These are phyloP conservation scores for Lota lota DNA, from an alignment of 2,113 vertebrate species.

Conservation along the genomic window DNA sequence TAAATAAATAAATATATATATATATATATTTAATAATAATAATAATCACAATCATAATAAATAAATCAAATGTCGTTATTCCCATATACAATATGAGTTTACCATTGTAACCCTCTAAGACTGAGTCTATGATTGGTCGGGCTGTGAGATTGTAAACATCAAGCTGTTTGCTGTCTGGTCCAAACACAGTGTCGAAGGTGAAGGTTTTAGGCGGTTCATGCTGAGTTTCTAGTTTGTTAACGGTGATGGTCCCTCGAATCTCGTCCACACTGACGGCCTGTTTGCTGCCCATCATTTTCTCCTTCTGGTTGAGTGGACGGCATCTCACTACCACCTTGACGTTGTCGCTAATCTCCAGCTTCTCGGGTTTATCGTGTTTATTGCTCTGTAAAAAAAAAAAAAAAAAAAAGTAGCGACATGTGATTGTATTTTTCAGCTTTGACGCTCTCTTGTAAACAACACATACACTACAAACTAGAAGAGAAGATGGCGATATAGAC, in stretches of 20 bases:
- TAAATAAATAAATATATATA: background rate
- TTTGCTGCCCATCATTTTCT: slow-evolving; percentile 83
- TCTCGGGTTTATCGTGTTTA: slow-evolving; percentile 85
- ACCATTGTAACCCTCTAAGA: slow-evolving; percentile 98
- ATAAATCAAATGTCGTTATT: too few species aligned
- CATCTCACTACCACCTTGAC: slow-evolving; percentile 97
- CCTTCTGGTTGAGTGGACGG: slow-evolving; percentile 91
- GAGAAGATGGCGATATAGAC: too few species aligned
- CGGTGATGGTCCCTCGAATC: slow-evolving; percentile 92
- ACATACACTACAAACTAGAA: too few species aligned
- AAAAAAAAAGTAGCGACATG: background rate
- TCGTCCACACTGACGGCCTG: slow-evolving; percentile 90
- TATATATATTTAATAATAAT: background rate
- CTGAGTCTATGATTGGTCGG: slow-evolving; percentile 94
- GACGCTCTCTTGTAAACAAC: too few species aligned
- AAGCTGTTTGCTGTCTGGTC: slow-evolving; percentile 94
- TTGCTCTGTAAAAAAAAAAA: slow-evolving; percentile 71
- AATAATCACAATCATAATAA: too few species aligned
- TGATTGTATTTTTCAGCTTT: too few species aligned
- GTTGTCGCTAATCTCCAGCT: slow-evolving; percentile 85
- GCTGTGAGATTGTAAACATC: slow-evolving; percentile 98
- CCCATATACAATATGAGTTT: slow-evolving; percentile 29
- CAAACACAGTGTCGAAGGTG: slow-evolving; percentile 96
- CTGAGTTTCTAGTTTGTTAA: slow-evolving; percentile 86
- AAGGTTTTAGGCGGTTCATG: slow-evolving; percentile 96